Evolutionary conservation across 2,113 vertebrate genomes (phyloP).

Genomic region (Setophaga petechia): DNA sequence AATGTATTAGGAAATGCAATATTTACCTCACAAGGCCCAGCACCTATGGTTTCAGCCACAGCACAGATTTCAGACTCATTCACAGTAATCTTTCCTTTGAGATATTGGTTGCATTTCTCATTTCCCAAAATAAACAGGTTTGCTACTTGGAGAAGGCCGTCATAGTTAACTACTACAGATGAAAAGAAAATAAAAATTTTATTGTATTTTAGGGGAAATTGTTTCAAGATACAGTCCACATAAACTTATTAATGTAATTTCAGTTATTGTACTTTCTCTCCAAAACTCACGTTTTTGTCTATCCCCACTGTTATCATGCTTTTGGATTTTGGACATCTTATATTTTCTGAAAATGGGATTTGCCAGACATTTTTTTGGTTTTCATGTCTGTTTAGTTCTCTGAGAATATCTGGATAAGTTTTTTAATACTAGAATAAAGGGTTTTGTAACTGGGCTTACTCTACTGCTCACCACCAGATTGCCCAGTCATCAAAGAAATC

Average conservation of each 20-base stretch:
- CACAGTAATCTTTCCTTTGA: slow-evolving; percentile 87
- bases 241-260: neutral
- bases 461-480: neutral
- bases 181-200: neutral
- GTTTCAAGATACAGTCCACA: neutral
- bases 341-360: neutral
- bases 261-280: neutral
- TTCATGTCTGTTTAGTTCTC: neutral
- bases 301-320: neutral
- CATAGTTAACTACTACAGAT: slow-evolving; percentile 83
- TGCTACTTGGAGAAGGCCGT: slow-evolving; percentile 86
- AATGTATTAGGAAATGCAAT: neutral
- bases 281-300: neutral
- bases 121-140: slow-evolving; percentile 87
- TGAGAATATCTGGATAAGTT: neutral
- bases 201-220: neutral
- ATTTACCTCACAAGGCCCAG: slow-evolving; percentile 95
- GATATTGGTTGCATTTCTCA: slow-evolving; percentile 86
- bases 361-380: neutral
- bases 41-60: slow-evolving; percentile 83
- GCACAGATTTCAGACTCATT: slow-evolving; percentile 93
- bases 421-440: neutral
- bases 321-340: neutral
- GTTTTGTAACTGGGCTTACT: neutral
- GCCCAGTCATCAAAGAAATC: neutral